Percentiles rank a stretch among this genome's conserved stretches.
phyloP scores from a whole-genome alignment of 2,797 vertebrate genomes.

The Hoplostethus atlanticus region DNA sequence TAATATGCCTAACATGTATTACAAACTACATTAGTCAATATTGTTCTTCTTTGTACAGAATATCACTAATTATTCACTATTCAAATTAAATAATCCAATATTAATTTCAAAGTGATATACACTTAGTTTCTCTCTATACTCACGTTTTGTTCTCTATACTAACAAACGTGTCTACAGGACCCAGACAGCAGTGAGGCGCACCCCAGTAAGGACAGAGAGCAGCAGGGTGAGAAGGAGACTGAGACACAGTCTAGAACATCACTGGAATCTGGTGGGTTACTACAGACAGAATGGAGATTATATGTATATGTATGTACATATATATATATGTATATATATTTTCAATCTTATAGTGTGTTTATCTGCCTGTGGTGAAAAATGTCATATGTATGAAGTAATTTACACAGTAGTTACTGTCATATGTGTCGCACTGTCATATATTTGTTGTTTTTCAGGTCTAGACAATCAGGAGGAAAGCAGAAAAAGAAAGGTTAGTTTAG shows the following conservation, averaged over 20 bases:
- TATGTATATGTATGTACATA: too few relatives aligned
- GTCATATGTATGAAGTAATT: not conserved
- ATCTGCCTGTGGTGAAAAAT: too few relatives aligned
- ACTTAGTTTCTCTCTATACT: not conserved
- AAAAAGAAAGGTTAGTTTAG: constrained; percentile 23
- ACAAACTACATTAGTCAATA: too few relatives aligned
- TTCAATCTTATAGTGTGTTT: not conserved
- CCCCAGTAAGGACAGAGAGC: constrained; percentile 33
- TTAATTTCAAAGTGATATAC: not conserved
- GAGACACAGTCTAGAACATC: constrained; percentile 34
- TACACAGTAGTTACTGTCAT: too few relatives aligned
- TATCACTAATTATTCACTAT: too few relatives aligned
- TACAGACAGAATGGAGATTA: not conserved
- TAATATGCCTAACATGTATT: too few relatives aligned
- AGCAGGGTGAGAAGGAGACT: constrained; percentile 24
- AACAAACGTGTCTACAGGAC: constrained; percentile 6
- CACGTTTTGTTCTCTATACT: too few relatives aligned
- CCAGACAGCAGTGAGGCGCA: constrained; percentile 12
- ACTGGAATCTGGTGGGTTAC: constrained; percentile 62
- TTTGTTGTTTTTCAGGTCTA: constrained; percentile 16
- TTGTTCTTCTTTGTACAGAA: too few relatives aligned
- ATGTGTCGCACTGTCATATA: too few relatives aligned
- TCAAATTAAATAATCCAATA: not conserved
- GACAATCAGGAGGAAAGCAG: constrained; percentile 34
- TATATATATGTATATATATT: not conserved